phyloP scores from a whole-genome alignment of 2,113 vertebrate genomes.

The Sapayoa aenigma region DNA sequence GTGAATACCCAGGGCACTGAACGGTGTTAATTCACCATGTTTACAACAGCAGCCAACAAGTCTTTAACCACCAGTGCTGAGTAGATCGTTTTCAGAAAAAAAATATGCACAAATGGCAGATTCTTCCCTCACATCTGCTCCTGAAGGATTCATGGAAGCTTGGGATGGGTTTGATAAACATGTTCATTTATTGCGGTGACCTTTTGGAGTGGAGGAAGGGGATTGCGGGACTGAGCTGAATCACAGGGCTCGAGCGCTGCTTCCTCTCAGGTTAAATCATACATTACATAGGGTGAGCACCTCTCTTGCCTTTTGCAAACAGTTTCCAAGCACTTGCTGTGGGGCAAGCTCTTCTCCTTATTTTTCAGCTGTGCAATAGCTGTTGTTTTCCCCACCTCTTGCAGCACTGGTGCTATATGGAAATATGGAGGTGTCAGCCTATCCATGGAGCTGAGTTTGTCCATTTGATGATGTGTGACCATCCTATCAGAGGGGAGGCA shows the following conservation, averaged over 20 bases:
- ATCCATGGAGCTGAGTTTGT: neutral
- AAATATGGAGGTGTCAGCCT: neutral
- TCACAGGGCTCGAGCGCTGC: fast-evolving
- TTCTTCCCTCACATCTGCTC: neutral
- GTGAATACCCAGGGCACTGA: neutral
- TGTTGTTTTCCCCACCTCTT: neutral
- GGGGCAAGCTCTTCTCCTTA: neutral
- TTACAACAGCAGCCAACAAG: neutral
- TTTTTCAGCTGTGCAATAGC: neutral
- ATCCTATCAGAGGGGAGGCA: neutral
- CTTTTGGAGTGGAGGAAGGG: neutral
- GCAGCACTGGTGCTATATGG: neutral
- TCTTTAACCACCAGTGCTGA: neutral
- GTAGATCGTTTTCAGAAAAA: neutral
- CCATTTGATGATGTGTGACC: neutral
- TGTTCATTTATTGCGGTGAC: neutral
- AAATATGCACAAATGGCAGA: fast-evolving
- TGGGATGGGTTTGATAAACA: neutral
- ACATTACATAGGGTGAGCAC: neutral
- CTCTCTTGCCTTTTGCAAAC: neutral
- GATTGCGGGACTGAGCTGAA: neutral
- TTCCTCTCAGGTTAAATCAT: neutral
- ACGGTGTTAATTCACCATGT: neutral
- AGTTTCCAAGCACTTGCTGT: neutral
- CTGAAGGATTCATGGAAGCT: neutral